Evolutionary conservation across 2,888 invertebrate species (phyloP).

Genomic region (Torymus aiolomorphi): DNA sequence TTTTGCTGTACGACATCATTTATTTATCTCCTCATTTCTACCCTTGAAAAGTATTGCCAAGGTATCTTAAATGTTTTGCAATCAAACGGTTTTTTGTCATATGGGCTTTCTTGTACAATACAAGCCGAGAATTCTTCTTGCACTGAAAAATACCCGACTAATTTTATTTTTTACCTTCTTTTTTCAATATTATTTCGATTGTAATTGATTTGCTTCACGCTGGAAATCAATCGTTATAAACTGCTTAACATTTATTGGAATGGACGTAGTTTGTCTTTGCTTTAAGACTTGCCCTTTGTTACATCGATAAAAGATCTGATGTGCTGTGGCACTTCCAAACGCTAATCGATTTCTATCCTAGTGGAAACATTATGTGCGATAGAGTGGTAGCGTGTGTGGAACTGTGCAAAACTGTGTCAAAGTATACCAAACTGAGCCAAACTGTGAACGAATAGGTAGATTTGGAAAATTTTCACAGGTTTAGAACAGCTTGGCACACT

Average conservation of each 20-base stretch:
- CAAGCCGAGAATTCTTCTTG: constrained; percentile 11
- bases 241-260: constrained; percentile 62
- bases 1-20: constrained; percentile 42
- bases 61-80: constrained; percentile 30
- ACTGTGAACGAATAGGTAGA: too few species aligned
- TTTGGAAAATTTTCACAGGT: too few species aligned
- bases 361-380: too few species aligned
- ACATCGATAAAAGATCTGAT: constrained; percentile 56
- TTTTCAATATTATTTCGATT: constrained; percentile 1
- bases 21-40: constrained; percentile 17
- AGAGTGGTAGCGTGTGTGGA: too few species aligned
- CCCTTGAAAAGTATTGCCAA: too few species aligned
- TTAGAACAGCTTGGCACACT: too few species aligned
- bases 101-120: constrained; percentile 25
- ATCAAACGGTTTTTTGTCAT: constrained; percentile 46
- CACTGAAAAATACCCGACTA: constrained; percentile 3
- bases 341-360: too few species aligned
- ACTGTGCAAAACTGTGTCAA: too few species aligned
- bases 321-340: too few species aligned
- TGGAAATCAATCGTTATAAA: constrained; percentile 52
- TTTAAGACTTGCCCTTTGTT: constrained; percentile 58
- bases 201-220: constrained; percentile 26
- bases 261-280: constrained; percentile 63
- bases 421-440: too few species aligned
- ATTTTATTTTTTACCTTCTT: constrained; percentile 9